A percentile compares a stretch with the other conserved stretches of the same genome.
Evolutionary conservation across 2,888 invertebrate species (phyloP).

Genomic region (Rutpela maculata): DNA sequence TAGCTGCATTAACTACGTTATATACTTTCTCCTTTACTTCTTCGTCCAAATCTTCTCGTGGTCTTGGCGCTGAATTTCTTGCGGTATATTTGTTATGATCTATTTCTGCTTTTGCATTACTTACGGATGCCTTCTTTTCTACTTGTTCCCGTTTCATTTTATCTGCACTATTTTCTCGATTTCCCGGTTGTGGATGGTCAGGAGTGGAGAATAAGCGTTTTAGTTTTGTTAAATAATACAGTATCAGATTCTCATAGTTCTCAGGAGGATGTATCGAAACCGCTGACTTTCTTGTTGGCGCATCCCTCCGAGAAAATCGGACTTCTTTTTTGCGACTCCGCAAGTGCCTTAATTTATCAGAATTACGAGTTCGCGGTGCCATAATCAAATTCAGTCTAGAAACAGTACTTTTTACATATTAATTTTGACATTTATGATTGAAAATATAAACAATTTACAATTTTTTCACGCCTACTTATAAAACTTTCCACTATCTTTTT

Average conservation of each 20-base stretch:
- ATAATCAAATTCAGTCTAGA: conserved; percentile 12
- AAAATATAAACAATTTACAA: conserved; percentile 34
- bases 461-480: conserved; percentile 35
- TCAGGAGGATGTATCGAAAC: conserved; percentile 44
- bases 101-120: conserved; percentile 28
- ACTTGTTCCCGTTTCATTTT: conserved; percentile 45
- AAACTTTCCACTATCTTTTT: no score
- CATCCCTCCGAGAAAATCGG: conserved; percentile 21
- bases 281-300: conserved; percentile 19
- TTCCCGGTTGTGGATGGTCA: conserved; percentile 40
- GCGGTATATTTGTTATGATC: conserved; percentile 48
- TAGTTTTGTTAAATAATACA: conserved; percentile 61
- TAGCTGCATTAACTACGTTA: conserved; percentile 61
- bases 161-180: conserved; percentile 47
- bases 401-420: conserved; percentile 24
- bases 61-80: conserved; percentile 46
- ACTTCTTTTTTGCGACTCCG: conserved; percentile 23
- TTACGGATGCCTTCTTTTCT: conserved; percentile 24
- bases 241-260: conserved; percentile 60
- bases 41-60: conserved; percentile 26
- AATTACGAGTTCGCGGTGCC: conserved; percentile 36
- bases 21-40: conserved; percentile 53
- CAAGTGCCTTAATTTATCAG: conserved; percentile 2
- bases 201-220: conserved; percentile 55
- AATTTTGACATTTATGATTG: conserved; percentile 36